Evolutionary conservation across 2,797 vertebrate species (phyloP), one percentile per base, ranked within the genome.

Genomic region (Phrynocephalus forsythii): DNA sequence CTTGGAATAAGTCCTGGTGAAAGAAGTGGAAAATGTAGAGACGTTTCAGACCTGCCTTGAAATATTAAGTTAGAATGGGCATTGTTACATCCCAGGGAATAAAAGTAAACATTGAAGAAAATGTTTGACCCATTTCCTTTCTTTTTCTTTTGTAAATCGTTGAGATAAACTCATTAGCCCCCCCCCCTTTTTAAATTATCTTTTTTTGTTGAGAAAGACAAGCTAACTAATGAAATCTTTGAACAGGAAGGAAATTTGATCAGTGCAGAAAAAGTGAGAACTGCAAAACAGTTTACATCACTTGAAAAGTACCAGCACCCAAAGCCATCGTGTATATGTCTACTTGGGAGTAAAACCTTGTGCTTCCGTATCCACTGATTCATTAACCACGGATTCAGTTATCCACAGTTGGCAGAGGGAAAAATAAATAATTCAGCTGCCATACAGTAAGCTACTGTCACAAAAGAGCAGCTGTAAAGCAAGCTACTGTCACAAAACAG

Each of bases 221-320:
- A 71, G 78, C 81, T 91, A 83, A 76, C 69, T 67, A 6, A 88
- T 91, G 26, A 83, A 28, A 88, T 11, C 73, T 87, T 78, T 7
- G 69, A 72, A 83, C 50, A 26, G 63, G 71, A 85, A 83, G 26
- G 10, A 79, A 92, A 92, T 89, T 83, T 82, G 86, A 89, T 9
- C 78, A 79, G 83, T 82, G 77, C 9, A 6, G 48, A 90, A 71
- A 86, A 72, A n/a, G 75, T 81, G 84, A 89, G 60, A 84, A 84
- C 82, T 86, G 69, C 83, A 89, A 68, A 3, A 56, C 5, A 68
- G 6, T 38, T 11, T 28, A 83, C 67, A 86, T 50, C 84, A 86
- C 83, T 78, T 69, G 79, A 5, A 24, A 8, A 33, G 78, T 86
- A 9, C 87, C 56, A 11, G 79, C 50, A 4, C 5, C 3, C 56